These are phyloP conservation scores for Diarsia mendica DNA, from an alignment of 2,888 invertebrate genomes.

Conservation along the genomic window DNA sequence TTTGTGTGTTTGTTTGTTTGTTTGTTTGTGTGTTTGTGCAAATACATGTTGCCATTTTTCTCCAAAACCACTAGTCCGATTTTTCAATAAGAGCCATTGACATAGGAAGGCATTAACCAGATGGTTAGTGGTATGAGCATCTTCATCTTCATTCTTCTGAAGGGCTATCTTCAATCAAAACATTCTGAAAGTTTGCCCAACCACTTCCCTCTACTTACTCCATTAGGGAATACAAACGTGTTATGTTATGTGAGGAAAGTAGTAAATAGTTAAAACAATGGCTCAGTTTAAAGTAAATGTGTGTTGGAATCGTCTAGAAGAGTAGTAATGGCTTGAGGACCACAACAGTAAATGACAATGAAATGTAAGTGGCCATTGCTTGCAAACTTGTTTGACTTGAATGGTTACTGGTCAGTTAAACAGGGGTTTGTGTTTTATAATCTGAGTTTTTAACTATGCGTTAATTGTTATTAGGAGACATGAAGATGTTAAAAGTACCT, in stretches of 20 bases:
- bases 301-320: constrained; percentile 20
- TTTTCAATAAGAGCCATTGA: neutral
- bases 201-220: neutral
- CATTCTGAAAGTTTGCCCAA: neutral
- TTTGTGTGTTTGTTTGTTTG: too few species aligned
- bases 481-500: neutral
- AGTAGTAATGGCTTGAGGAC: constrained; percentile 8
- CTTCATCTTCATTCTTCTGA: neutral
- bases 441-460: neutral
- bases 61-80: too few species aligned
- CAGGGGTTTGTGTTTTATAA: neutral
- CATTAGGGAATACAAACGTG: neutral
- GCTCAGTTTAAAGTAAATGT: constrained; percentile 26
- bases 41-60: too few species aligned
- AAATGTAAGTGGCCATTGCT: constrained; percentile 44
- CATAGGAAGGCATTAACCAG: neutral
- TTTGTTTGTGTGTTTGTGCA: too few species aligned
- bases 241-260: neutral
- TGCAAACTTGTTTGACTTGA: constrained; percentile 30
- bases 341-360: constrained; percentile 22
- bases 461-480: neutral
- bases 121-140: neutral
- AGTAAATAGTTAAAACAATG: constrained; percentile 10
- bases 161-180: neutral
- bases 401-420: constrained; percentile 22